These are phyloP conservation scores for Mythimna vitellina DNA, from an alignment of 2,888 invertebrate genomes.

Conservation along the genomic window DNA sequence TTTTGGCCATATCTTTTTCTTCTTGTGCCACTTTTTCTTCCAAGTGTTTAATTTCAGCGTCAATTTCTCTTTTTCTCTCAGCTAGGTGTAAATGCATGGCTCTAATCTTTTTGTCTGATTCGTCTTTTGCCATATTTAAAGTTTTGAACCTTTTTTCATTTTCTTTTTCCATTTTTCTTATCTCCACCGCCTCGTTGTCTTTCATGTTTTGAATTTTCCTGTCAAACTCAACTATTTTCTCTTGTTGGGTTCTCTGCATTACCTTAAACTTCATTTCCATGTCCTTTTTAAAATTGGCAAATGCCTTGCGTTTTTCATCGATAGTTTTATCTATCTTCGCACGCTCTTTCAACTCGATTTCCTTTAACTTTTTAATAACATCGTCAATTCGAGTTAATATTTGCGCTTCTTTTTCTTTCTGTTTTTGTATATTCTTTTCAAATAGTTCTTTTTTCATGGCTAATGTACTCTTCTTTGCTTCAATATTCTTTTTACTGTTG, in stretches of 20 bases:
- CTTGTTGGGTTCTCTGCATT: too few relatives aligned
- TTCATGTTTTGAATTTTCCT: constrained; percentile 25
- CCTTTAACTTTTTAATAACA: constrained; percentile 17
- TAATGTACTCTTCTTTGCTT: constrained; percentile 9
- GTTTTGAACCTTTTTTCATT: constrained; percentile 14
- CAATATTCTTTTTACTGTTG: constrained; percentile 2
- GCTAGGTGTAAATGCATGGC: not conserved
- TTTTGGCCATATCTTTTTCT: constrained; percentile 11
- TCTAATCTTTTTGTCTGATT: constrained; percentile 15
- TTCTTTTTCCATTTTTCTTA: constrained; percentile 10
- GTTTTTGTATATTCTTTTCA: constrained; percentile 18
- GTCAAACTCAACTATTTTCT: constrained; percentile 1
- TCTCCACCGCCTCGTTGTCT: not conserved
- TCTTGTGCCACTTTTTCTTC: not conserved
- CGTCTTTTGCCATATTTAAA: constrained; percentile 2
- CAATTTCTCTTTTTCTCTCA: constrained; percentile 18
- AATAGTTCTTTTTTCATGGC: constrained; percentile 9
- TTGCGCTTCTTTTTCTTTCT: constrained; percentile 2
- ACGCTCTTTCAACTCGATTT: constrained; percentile 9
- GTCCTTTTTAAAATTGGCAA: too few relatives aligned
- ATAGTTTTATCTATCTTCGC: constrained; percentile 1
- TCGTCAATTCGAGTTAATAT: constrained; percentile 4
- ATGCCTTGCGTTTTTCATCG: constrained; percentile 3
- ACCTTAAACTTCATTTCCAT: too few relatives aligned
- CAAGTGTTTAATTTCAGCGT: constrained; percentile 20